Evolutionary conservation across 2,888 invertebrate species (phyloP), one percentile per base, ranked within the genome.

Genomic region (Noctua comes): DNA sequence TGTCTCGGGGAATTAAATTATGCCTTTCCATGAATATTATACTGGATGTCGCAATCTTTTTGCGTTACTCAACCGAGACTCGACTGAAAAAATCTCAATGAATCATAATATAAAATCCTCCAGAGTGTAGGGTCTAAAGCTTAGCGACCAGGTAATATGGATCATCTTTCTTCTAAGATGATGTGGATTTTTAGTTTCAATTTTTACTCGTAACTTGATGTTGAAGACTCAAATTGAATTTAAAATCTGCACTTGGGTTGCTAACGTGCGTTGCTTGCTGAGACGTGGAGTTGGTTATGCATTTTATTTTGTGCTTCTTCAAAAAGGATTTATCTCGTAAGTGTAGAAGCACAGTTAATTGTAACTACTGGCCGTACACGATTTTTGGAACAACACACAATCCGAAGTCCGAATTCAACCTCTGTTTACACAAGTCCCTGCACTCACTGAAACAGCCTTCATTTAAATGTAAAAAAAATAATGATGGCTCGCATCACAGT

Each of bases 11-110:
- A 96, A 96, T 96, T 94, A 96, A 96, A 96, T 96, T 95, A 96
- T 96, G 94, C 88, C 91, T 95, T 96, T 95, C 93, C 95, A 96
- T 96, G 96, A 96, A 96, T 96, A 96, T 96, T 96, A 96, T 94
- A 96, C 93, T 91, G 90, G 93, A 91, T 92, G 93, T 93, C 92
- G 92, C 94, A 93, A 94, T 95, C 93, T 94, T 94, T 95, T 93
- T 93, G 90, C 91, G 91, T 95, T 94, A 93, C 88, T 91, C 89
- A 91, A 91, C 89, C 90, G 89, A 91, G 90, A 89, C 87, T 86
- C 87, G 89, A 88, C 91, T 91, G 90, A 92, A 93, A 92, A 92
- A 92, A 91, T 90, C 90, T 88, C 91, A 88, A 93, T 94, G 90
- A 93, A 94, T 94, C 91, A 90, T 92, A 90, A 93, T 93, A 84